Evolutionary conservation across 2,113 vertebrate genomes (phyloP).

Genomic region (Bungarus multicinctus): DNA sequence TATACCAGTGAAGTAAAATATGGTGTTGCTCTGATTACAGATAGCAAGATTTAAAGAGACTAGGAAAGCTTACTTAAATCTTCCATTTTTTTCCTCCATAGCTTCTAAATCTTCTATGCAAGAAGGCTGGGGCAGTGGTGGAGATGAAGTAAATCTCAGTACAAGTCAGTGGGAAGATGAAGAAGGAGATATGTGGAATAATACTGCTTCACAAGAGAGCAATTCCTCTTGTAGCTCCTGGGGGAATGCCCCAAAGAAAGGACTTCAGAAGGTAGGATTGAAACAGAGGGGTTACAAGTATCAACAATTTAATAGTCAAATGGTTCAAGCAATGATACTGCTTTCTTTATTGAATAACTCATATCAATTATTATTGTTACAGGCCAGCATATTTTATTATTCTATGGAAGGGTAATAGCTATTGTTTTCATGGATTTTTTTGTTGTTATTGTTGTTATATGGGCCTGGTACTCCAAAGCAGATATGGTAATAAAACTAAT

Average conservation of each 20-base stretch:
- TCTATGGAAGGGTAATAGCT: neutral
- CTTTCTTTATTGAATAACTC: neutral
- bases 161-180: constrained; percentile 89
- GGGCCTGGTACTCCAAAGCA: neutral
- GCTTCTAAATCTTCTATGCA: constrained; percentile 99
- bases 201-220: constrained; percentile 89
- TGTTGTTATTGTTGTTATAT: neutral
- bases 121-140: constrained; percentile 93
- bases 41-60: neutral
- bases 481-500: neutral
- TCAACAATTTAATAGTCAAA: constrained; percentile 5
- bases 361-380: neutral
- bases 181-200: constrained; percentile 94
- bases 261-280: constrained; percentile 83
- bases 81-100: constrained; percentile 54
- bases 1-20: neutral
- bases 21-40: neutral
- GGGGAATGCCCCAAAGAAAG: constrained; percentile 88
- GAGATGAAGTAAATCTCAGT: constrained; percentile 85
- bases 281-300: constrained; percentile 8
- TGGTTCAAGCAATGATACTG: neutral
- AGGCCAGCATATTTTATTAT: neutral
- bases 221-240: constrained; percentile 92
- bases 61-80: neutral
- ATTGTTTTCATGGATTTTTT: neutral